Conservation (phyloP, 2,888 invertebrate genomes). For the Hirtodrosophila alboralis region DNA sequence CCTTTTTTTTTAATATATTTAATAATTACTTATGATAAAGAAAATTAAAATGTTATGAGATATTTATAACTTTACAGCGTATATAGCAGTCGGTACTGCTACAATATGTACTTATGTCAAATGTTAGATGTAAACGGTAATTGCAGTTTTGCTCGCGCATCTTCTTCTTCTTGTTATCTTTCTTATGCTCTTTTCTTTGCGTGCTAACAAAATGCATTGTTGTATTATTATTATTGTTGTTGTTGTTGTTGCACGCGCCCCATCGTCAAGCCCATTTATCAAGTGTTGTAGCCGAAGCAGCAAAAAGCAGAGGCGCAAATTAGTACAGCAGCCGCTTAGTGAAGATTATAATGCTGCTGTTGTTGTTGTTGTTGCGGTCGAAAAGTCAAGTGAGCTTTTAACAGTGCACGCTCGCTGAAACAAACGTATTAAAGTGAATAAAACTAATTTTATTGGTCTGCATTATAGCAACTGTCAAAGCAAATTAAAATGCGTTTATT, state of each 20-base stretch:
- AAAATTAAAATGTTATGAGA: too few relatives aligned
- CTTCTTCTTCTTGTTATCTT: slow-evolving; percentile 15
- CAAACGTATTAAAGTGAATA: too few relatives aligned
- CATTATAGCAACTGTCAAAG: too few relatives aligned
- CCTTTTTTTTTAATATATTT: slow-evolving; percentile 11
- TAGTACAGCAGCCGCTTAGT: slow-evolving; percentile 33
- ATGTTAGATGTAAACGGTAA: slow-evolving; percentile 12
- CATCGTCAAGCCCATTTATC: slow-evolving; percentile 12
- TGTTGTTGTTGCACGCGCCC: slow-evolving; percentile 36
- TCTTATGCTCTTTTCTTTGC: too few relatives aligned
- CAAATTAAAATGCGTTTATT: too few relatives aligned
- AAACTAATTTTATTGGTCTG: too few relatives aligned
- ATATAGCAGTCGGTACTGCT: too few relatives aligned
- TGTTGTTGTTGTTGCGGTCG: background rate
- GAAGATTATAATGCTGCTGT: slow-evolving; percentile 19
- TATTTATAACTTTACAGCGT: slow-evolving; percentile 3
- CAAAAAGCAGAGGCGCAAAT: slow-evolving; percentile 32
- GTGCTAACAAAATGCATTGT: slow-evolving; percentile 43
- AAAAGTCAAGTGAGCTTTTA: slow-evolving; percentile 4
- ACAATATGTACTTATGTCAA: slow-evolving; percentile 7
- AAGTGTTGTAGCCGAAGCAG: slow-evolving; percentile 8
- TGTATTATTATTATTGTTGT: slow-evolving; percentile 24
- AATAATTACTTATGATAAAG: too few relatives aligned
- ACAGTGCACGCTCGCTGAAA: too few relatives aligned
- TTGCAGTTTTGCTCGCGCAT: slow-evolving; percentile 13